Percentiles rank a stretch among this genome's conserved stretches.
Conservation (phyloP, 1,140 invertebrate species). For the Ridgeia piscesae region DNA sequence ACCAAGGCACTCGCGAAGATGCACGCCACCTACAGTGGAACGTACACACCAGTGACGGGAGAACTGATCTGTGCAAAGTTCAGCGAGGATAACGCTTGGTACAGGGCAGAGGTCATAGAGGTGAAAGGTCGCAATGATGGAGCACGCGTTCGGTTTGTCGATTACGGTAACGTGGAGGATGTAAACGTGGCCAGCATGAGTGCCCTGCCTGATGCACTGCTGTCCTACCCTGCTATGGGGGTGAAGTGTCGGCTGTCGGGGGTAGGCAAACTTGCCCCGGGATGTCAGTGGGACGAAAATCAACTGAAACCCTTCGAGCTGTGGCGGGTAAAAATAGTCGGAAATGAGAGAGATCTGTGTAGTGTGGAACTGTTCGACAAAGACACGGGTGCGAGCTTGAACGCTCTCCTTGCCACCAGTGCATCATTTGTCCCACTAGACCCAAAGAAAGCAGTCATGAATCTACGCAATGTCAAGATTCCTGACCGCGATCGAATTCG, state of each 20-base stretch:
- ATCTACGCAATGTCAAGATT: background rate
- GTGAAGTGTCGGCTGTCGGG: background rate
- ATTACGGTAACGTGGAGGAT: background rate
- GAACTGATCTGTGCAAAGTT: conserved; percentile 3
- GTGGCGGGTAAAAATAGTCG: background rate
- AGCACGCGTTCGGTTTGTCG: background rate
- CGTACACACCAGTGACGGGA: background rate
- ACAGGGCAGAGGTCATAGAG: conserved; percentile 15
- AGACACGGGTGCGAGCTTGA: background rate
- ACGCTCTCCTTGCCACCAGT: background rate
- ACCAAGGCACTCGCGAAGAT: background rate
- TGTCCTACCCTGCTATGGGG: background rate
- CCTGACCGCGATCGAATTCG: background rate
- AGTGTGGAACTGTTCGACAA: background rate
- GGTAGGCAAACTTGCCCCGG: background rate
- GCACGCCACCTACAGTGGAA: background rate
- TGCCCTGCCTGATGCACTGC: background rate
- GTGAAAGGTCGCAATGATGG: background rate
- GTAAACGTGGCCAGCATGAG: background rate
- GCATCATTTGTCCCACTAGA: background rate
- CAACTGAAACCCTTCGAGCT: background rate
- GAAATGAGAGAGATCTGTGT: background rate
- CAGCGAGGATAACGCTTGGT: background rate
- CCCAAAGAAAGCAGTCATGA: background rate
- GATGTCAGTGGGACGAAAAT: background rate